Percentiles rank a stretch among this genome's conserved stretches.
Evolutionary conservation across 2,797 vertebrate species (phyloP).

Genomic region (Numenius phaeopus): DNA sequence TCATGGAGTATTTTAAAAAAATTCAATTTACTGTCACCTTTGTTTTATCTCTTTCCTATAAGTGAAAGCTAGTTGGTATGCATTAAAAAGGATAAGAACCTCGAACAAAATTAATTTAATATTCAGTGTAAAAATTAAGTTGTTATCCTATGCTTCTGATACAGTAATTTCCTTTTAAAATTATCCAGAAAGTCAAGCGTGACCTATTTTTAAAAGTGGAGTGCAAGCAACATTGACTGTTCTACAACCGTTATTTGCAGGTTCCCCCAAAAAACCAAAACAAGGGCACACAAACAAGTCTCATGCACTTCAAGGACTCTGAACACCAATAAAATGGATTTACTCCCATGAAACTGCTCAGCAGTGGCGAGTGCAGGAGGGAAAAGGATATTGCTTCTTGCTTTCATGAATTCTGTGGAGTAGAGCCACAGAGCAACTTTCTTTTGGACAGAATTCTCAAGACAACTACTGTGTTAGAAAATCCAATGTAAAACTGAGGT

Average conservation of each 20-base stretch:
- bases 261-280: not conserved
- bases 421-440: not conserved
- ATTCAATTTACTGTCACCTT: not conserved
- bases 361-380: not conserved
- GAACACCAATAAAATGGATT: not conserved
- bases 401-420: not conserved
- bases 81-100: not conserved
- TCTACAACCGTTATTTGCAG: not conserved
- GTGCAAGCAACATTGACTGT: slow-evolving; percentile 7
- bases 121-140: not conserved
- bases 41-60: slow-evolving; percentile 11
- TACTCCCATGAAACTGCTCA: not conserved
- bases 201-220: slow-evolving; percentile 1
- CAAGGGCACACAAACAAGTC: not conserved
- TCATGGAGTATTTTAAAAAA: not conserved
- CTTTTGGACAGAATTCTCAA: not conserved
- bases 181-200: not conserved
- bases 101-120: not conserved
- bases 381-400: not conserved
- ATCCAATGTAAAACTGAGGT: not conserved
- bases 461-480: not conserved
- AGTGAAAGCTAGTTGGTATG: not conserved
- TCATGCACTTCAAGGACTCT: not conserved
- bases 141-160: not conserved
- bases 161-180: slow-evolving; percentile 15